Evolutionary conservation across 2,888 invertebrate genomes (phyloP), one percentile per base, ranked within the genome.

Genomic region (Cephus pulcher): DNA sequence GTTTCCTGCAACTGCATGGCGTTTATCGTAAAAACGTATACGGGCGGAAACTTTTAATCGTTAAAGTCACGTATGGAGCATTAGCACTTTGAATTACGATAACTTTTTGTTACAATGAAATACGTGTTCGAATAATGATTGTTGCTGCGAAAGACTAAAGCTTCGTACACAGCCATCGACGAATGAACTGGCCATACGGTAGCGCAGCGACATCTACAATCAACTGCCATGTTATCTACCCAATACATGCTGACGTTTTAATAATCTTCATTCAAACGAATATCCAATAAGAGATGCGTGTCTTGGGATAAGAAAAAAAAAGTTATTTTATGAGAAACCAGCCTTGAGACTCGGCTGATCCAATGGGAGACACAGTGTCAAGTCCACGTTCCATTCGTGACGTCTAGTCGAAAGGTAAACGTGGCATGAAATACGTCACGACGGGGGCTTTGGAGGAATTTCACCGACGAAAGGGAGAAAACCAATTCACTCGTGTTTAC

Each of bases 401-500:
- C 35, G 74, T 34, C 74, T 35, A 34, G 74, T 35, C 74, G n/a
- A 74, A 34, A 35, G 35, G 32, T 9, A 77, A 74, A 74, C 77
- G 77, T 34, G 74, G 74, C 77, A 74, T 77, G 77, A 77, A 77
- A 77, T 77, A 74, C 69, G 56, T n/a, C 76, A 35, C 74, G 76
- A 34, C 37, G 73, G 35, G 40, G 32, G 32, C 32, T 34, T 71
- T 12, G 32, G 71, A 4, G 32, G 32, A 71, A 33, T 34, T 34
- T 30, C 68, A 37, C 34, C 34, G 23, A 12, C 23, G 34, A 34
- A 34, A 32, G 33, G 70, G 33, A 78, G n/a, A 70, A 75, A 73
- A 78, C 75, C 78, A 74, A 77, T 77, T 69, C 73, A 75, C 73
- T 78, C 37, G 78, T 75, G 78, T 78, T 75, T 40, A 76, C 73